These are phyloP conservation scores for Macrosteles quadrilineatus DNA, from an alignment of 1,140 invertebrate species.

Conservation along the genomic window DNA sequence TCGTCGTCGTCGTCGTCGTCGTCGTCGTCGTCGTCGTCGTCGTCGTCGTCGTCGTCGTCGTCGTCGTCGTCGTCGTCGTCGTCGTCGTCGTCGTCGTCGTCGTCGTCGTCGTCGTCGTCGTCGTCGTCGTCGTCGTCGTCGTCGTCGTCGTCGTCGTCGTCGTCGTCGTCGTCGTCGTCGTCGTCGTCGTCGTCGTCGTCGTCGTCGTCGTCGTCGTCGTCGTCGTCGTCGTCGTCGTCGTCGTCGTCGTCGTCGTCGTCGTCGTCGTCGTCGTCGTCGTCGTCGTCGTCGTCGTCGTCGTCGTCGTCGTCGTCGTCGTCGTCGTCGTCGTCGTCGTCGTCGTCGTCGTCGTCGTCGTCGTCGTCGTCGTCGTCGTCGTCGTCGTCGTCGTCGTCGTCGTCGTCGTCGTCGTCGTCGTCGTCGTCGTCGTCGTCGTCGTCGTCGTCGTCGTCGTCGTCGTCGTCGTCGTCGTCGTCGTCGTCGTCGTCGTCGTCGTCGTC, in stretches of 20 bases:
- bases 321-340: not conserved
- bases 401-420: conserved; percentile 1
- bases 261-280: not conserved
- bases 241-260: not conserved
- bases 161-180: not conserved
- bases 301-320: not conserved
- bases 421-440: not conserved
- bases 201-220: not conserved
- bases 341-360: not conserved
- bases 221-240: not conserved
- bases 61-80: not conserved
- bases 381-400: conserved; percentile 1
- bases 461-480: conserved; percentile 20
- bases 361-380: conserved; percentile 1
- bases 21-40: not conserved
- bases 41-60: not conserved
- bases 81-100: not conserved
- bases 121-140: not conserved
- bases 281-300: not conserved
- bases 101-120: not conserved
- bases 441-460: conserved; percentile 12
- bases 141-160: not conserved
- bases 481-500: conserved; percentile 12
- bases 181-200: not conserved
- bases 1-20: conserved; percentile 1